Percentiles rank a stretch among this genome's conserved stretches.
Conservation (phyloP, 2,888 invertebrate species). For the Melipona bicolor region DNA sequence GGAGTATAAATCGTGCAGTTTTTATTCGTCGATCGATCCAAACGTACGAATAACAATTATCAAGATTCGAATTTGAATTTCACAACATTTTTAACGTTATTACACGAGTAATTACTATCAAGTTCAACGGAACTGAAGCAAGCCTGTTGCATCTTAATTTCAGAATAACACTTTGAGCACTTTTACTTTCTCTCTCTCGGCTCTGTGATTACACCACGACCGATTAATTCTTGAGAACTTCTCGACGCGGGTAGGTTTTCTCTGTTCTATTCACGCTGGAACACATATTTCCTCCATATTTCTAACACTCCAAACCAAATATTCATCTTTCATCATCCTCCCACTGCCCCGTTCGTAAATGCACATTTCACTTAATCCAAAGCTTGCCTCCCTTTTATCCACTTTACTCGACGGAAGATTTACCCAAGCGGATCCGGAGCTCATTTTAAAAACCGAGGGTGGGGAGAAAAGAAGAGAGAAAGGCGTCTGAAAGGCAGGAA, state of each 20-base stretch:
- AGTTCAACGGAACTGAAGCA: neutral
- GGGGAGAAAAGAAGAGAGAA: no score
- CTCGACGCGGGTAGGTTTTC: neutral
- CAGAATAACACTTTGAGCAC: no score
- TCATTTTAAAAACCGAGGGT: neutral
- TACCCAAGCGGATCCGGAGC: neutral
- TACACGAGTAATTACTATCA: no score
- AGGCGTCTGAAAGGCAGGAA: neutral
- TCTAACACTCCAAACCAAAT: neutral
- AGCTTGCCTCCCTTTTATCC: neutral
- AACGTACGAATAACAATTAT: no score
- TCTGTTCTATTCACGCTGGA: neutral
- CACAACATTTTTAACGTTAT: no score
- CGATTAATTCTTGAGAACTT: no score
- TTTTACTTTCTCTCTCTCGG: no score
- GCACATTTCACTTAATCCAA: neutral
- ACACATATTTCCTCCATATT: neutral
- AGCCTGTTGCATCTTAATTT: no score
- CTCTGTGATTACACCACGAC: no score
- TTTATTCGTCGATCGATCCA: no score
- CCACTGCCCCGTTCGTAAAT: neutral
- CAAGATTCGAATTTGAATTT: no score
- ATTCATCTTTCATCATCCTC: neutral
- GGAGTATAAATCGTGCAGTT: no score
- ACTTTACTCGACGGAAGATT: neutral